Base-by-base conservation (phyloP, 2,888 invertebrate species). In the Phalangium opilio region DNA sequence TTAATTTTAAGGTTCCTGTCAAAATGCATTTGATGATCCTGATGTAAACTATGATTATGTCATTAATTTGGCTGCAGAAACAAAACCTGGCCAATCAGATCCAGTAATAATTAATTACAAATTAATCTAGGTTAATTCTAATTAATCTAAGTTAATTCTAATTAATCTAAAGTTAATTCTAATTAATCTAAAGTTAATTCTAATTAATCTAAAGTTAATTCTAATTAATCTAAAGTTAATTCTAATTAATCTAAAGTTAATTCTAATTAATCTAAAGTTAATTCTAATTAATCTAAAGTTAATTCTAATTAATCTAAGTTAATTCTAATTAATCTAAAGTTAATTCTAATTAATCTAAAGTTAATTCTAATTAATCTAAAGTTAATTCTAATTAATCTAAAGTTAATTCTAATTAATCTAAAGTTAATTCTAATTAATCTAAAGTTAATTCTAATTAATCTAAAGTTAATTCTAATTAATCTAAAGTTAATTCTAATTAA, bases 21-120 rank as follows among this genome's bases (percentile, higher is more conserved):
- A 81, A 58, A 74, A 75, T 61, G 85, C 81, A 1, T 79, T 87
- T 61, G 71, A 73, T 47, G 73, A 75, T 44, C 73, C 72, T 0
- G 67, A 58, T 4, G 64, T 64, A 1, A 60, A 64, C 33, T 84
- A 83, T 77, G 79, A 80, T 60, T 76, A 78, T 63, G 84, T 85
- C 41, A 77, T 86, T 51, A 91, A 91, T 69, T 83, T 89, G 64
- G 90, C 90, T 1, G 85, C 83, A 2, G 91, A 91, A 69, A 90
- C 89, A 3, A 81, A 87, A 63, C 76, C 77, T 47, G 83, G 84
- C 14, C 86, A 89, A 70, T 81, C 81, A 11, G 87, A 89, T 64
- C 80, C 84, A 2, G 84, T 67, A 55, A 56, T 62, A n/a, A n/a
- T n/a, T n/a, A n/a, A n/a, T n/a, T 56, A 27, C 3, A 32, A 7